Conservation (phyloP, 2,113 vertebrate genomes). For the Laticauda laticaudata region DNA sequence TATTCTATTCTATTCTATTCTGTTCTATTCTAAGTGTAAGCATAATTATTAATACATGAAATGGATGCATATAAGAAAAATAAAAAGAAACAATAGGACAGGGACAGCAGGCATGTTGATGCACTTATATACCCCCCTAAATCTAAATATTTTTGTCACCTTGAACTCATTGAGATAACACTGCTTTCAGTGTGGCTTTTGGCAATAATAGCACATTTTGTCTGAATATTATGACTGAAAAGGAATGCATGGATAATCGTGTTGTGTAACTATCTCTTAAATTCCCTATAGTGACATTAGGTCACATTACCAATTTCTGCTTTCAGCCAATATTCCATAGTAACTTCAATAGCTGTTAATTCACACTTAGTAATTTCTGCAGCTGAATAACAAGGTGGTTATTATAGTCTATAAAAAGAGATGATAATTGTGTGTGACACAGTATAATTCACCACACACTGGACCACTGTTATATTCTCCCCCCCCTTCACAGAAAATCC, state of each 20-base stretch:
- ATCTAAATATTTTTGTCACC: neutral
- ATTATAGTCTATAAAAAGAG: neutral
- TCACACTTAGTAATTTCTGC: neutral
- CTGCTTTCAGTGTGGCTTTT: neutral
- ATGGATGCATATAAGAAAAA: no score
- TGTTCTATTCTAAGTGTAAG: no score
- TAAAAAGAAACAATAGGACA: no score
- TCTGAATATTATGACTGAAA: neutral
- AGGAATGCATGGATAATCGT: neutral
- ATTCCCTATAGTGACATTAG: neutral
- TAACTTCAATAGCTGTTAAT: neutral
- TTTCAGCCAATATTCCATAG: neutral
- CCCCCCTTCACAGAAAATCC: neutral
- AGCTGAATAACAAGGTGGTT: neutral
- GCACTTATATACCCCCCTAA: no score
- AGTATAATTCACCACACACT: neutral
- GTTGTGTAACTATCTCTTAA: neutral
- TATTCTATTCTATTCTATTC: no score
- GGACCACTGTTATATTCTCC: no score
- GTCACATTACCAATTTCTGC: neutral
- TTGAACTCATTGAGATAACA: neutral
- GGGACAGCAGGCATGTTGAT: no score
- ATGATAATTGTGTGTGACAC: neutral
- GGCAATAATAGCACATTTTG: neutral
- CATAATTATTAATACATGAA: no score